Percentiles rank a stretch among this genome's conserved stretches.
Conservation (phyloP, 2,888 invertebrate species). For the Agriopis marginaria region DNA sequence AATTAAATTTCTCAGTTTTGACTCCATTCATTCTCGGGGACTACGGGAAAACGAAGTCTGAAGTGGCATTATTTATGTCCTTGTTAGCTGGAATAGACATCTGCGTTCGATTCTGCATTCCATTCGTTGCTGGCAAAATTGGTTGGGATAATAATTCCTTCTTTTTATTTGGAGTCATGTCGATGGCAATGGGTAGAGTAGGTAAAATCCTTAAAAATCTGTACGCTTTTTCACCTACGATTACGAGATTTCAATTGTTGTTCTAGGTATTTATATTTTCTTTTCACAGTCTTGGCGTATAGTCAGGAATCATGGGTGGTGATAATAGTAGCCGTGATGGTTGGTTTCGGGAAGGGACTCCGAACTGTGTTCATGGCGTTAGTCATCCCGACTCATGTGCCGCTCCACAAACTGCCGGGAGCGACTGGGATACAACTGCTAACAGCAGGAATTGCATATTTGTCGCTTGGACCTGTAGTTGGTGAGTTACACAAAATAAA, state of each 20-base stretch:
- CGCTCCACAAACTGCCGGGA: slow-evolving; percentile 89
- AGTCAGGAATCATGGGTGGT: slow-evolving; percentile 85
- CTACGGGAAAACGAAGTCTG: slow-evolving; percentile 85
- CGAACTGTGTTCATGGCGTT: slow-evolving; percentile 91
- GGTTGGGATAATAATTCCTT: slow-evolving; percentile 90
- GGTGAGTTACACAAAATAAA: slow-evolving; percentile 77
- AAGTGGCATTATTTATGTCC: slow-evolving; percentile 90
- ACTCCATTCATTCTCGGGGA: slow-evolving; percentile 91
- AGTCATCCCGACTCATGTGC: slow-evolving; percentile 90
- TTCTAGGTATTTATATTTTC: slow-evolving; percentile 34
- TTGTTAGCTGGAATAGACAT: slow-evolving; percentile 89
- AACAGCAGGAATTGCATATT: slow-evolving; percentile 88
- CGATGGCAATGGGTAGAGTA: slow-evolving; percentile 89
- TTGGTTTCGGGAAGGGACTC: slow-evolving; percentile 90
- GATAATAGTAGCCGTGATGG: slow-evolving; percentile 87
- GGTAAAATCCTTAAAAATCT: slow-evolving; percentile 66
- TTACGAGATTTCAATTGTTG: not conserved
- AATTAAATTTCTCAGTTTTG: slow-evolving; percentile 90
- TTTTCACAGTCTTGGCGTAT: slow-evolving; percentile 86
- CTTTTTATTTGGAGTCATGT: slow-evolving; percentile 89
- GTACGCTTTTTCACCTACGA: not conserved
- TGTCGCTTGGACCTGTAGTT: slow-evolving; percentile 88
- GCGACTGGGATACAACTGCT: slow-evolving; percentile 90
- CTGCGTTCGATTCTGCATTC: slow-evolving; percentile 88
- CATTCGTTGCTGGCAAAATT: slow-evolving; percentile 89